Base-by-base conservation (phyloP, 2,888 invertebrate genomes). In the Plebejus melissa region DNA sequence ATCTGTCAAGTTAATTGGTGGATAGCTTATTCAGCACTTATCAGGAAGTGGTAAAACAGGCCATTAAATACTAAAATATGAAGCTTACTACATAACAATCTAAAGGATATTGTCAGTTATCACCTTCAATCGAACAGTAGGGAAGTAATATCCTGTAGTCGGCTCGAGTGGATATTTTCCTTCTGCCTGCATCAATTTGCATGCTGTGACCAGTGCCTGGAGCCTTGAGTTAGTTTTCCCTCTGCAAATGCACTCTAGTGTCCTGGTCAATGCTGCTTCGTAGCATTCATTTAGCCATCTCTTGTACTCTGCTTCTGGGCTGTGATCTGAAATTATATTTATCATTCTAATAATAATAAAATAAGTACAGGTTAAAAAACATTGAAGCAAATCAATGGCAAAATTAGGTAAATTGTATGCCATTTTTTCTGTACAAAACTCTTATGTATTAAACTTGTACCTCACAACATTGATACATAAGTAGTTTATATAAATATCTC, bases 101-200 rank as follows among this genome's bases (percentile, higher is more conserved):
- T 22, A 22, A 22, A 22, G 22, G 22, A 22, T 22, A 22, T 22
- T 22, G 22, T 22, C 22, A 22, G 22, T 22, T 22, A 22, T 50
- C 82, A 94, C 94, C 90, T 96, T 96, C 74, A 97, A 91, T 80
- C 96, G 94, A 71, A 93, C 88, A 16, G 94, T 86, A 0, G 97
- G 97, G 84, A 97, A 96, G 83, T 94, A 94, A 81, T 94, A 94
- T 2, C 94, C 93, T 28, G 90, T 87, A 6, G 85, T 84, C 2
- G 88, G 86, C 80, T 95, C 95, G 57, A 96, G 82, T 0, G 96
- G 96, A 84, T 95, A 90, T 82, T 94, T 95, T 9, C 96, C 96
- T 88, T 98, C 97, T 76, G 94, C 94, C 69, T 95, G 94, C 81
- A 98, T 89, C 76, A 97, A 87, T 83, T 96, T 96, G 94, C 97